Evolutionary conservation across 2,888 invertebrate genomes (phyloP).

Genomic region (Campoplex capitator): DNA sequence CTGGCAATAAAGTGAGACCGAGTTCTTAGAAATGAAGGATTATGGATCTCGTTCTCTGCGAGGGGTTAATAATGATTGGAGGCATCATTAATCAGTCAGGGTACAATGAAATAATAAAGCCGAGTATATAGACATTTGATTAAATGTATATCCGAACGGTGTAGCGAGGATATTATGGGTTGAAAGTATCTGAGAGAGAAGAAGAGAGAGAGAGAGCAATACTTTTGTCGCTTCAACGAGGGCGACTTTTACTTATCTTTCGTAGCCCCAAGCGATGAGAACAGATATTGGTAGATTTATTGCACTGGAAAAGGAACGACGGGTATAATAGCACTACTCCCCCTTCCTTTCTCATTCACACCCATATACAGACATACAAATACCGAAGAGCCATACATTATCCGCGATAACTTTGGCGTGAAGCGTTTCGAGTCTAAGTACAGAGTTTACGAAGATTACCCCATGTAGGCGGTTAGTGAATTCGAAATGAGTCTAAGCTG

Average conservation of each 20-base stretch:
- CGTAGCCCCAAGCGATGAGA: constrained; percentile 61
- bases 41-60: constrained; percentile 1
- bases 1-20: neutral
- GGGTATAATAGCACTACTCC: constrained; percentile 55
- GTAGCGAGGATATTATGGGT: neutral
- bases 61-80: constrained; percentile 17
- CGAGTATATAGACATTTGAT: constrained; percentile 18
- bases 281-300: constrained; percentile 66
- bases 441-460: constrained; percentile 66
- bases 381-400: constrained; percentile 63
- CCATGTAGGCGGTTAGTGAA: constrained; percentile 64
- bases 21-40: neutral
- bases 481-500: constrained; percentile 64
- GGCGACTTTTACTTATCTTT: constrained; percentile 62
- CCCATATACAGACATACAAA: constrained; percentile 52
- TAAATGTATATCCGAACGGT: constrained; percentile 43
- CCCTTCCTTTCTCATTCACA: constrained; percentile 27
- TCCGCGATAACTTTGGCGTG: constrained; percentile 64
- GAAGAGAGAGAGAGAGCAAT: constrained; percentile 37
- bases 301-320: constrained; percentile 63
- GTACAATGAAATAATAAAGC: constrained; percentile 20
- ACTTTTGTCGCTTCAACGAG: constrained; percentile 60
- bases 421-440: constrained; percentile 55
- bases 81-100: constrained; percentile 22
- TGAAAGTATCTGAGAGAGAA: constrained; percentile 3